These are phyloP conservation scores for Suncus etruscus DNA, from an alignment of 2,113 vertebrate genomes.

Conservation along the genomic window DNA sequence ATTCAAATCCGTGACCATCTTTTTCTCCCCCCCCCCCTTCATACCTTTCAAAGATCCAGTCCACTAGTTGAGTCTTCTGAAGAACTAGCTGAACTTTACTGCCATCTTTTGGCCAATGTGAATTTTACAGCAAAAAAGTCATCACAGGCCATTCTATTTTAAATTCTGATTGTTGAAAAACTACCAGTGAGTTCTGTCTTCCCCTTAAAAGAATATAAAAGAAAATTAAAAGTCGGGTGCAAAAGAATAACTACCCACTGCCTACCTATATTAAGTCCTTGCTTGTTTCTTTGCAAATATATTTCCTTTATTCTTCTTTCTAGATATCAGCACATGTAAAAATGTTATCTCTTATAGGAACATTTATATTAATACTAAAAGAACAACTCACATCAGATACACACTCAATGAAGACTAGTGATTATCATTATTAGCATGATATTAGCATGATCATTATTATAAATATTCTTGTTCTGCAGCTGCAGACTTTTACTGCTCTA, in stretches of 20 bases:
- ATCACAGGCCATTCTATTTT: neutral
- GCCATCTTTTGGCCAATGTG: constrained; percentile 83
- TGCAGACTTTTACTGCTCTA: neutral
- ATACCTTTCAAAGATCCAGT: neutral
- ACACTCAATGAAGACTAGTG: neutral
- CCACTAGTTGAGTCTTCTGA: neutral
- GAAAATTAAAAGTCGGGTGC: neutral
- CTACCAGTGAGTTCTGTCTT: neutral
- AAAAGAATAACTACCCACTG: neutral
- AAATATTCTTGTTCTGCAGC: neutral
- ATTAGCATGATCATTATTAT: neutral
- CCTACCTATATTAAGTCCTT: neutral
- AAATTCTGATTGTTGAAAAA: neutral
- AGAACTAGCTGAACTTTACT: constrained; percentile 78
- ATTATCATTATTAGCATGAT: neutral
- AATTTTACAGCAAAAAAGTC: neutral
- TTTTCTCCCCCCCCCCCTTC: neutral
- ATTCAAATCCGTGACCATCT: neutral
- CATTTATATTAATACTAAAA: neutral
- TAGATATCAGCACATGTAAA: neutral
- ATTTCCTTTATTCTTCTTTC: neutral
- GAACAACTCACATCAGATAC: neutral
- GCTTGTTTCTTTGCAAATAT: neutral
- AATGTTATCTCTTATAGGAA: neutral
- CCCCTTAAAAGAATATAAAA: neutral